Evolutionary conservation across 2,888 invertebrate species (phyloP), one percentile per base, ranked within the genome.

Genomic region (Leptarthrus brevirostris): DNA sequence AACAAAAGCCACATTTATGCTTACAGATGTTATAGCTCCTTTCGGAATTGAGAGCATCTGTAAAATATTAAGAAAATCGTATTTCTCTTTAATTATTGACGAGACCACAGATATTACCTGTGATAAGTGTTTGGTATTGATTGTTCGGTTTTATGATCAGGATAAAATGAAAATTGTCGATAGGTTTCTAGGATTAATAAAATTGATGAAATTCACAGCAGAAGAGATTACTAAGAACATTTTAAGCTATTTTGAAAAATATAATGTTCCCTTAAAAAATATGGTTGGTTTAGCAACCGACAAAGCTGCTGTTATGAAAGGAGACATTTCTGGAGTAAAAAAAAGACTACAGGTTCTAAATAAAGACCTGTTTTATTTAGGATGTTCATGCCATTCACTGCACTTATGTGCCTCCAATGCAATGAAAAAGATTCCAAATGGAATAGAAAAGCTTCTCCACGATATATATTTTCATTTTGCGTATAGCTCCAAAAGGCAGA

Each of bases 371-470:
- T 49, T 8, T 10, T 49, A 49, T n/a, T 49, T 49, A 49, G 49
- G 56, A 14, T 56, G 56, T 30, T 16, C 16, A 34, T 56, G 56
- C 10, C 56, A 56, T n/a, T 56, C 56, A 30, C 16, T 56, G 2
- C 3, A 34, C 18, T 34, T 56, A n/a, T 56, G 56, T 16, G n/a
- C 16, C 14, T 56, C 34, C n/a, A 10, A 12, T 53, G 53, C 34
- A 34, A 14, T 34, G 34, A 56, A 30, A 56, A 14, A 30, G 14
- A 8, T 56, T n/a, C 56, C 56, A 10, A 3, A n/a, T 14, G 18
- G 16, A n/a, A 14, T 56, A 34, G 34, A 16, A 34, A 26, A 30
- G 12, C 34, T 56, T 26, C 12, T 34, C 2, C 2, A 34, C n/a
- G 56, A 34, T 34, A 56, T 56, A 34, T 34, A 30, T 34, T 16